Conservation (phyloP, 1,140 invertebrate genomes). For the Drosophila auraria region DNA sequence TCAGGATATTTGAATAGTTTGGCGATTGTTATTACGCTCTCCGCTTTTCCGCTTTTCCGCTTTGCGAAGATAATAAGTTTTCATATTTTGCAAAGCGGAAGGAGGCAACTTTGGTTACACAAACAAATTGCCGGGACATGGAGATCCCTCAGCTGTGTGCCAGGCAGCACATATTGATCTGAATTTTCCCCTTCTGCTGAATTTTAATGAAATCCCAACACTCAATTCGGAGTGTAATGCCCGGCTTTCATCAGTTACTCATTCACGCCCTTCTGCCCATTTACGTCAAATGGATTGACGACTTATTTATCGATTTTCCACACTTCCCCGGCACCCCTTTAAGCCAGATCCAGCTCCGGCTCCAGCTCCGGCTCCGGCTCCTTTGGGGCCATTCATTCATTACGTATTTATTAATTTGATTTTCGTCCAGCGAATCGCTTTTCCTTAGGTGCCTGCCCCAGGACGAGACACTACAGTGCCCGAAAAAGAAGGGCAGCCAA, state of each 20-base stretch:
- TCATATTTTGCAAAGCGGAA: conserved; percentile 49
- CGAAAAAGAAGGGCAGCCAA: neutral
- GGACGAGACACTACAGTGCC: neutral
- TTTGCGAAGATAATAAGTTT: conserved; percentile 61
- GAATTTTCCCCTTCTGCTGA: neutral
- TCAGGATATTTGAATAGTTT: conserved; percentile 34
- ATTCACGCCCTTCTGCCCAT: neutral
- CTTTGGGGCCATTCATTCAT: conserved; percentile 32
- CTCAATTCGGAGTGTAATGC: neutral
- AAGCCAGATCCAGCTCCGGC: no score
- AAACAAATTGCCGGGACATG: conserved; percentile 43
- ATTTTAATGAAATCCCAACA: neutral
- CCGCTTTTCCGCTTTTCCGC: neutral
- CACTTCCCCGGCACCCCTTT: neutral
- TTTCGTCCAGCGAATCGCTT: conserved; percentile 5
- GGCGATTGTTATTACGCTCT: conserved; percentile 19
- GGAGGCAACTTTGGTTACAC: conserved; percentile 27
- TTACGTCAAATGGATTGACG: conserved; percentile 61
- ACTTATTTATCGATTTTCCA: conserved; percentile 65
- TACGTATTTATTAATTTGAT: conserved; percentile 71
- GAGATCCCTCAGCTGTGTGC: neutral
- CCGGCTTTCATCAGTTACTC: conserved; percentile 8
- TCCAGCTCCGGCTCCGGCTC: neutral
- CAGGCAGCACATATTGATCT: neutral
- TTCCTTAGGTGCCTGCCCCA: neutral